Conservation (phyloP, 2,888 invertebrate species). For the Cephus runcator region DNA sequence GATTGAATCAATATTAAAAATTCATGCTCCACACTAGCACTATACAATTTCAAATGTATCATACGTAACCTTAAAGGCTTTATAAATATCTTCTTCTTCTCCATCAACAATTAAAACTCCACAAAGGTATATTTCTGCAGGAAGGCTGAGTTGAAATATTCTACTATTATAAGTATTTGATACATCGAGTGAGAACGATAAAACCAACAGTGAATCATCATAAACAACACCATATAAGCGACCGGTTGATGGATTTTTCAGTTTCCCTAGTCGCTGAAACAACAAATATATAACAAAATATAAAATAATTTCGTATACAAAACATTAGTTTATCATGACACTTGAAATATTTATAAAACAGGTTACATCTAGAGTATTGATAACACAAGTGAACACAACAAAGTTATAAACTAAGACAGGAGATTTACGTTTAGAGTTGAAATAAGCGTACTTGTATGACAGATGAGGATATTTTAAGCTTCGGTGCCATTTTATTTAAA, state of each 20-base stretch:
- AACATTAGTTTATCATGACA: background rate
- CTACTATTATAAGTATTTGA: constrained; percentile 68
- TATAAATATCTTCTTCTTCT: constrained; percentile 70
- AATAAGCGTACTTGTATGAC: background rate
- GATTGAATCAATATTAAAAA: background rate
- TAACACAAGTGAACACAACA: background rate
- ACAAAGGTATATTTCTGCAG: constrained; percentile 81
- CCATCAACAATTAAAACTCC: constrained; percentile 78
- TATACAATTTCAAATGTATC: background rate
- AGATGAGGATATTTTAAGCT: background rate
- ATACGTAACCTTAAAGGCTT: constrained; percentile 71
- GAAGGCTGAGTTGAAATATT: constrained; percentile 74
- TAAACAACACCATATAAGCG: constrained; percentile 76
- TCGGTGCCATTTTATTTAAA: background rate
- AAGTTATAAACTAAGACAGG: background rate
- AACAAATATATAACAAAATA: background rate
- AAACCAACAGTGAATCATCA: constrained; percentile 75
- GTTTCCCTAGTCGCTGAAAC: background rate
- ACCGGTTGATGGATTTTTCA: background rate
- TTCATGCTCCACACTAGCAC: background rate
- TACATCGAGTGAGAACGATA: constrained; percentile 73
- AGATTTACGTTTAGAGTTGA: background rate
- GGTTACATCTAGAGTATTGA: background rate
- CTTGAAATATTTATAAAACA: background rate
- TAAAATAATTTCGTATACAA: background rate